Evolutionary conservation across 2,113 vertebrate species (phyloP).

Genomic region (Spea multiplicata): DNA sequence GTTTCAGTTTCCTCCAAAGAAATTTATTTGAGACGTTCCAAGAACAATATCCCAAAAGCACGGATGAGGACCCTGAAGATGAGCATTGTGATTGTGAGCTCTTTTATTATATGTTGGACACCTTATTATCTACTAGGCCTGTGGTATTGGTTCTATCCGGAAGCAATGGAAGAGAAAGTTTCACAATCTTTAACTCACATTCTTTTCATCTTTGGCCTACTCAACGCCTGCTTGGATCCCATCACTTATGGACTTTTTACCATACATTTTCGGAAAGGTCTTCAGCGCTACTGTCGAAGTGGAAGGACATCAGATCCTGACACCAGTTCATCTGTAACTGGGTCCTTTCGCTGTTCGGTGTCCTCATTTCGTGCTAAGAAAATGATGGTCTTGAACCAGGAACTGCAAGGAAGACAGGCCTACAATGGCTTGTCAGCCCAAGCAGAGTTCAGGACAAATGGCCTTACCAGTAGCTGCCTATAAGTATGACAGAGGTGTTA

Average conservation of each 20-base stretch:
- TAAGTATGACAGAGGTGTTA: slow-evolving; percentile 24
- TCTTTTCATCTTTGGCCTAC: slow-evolving; percentile 75
- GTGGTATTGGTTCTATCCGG: slow-evolving; percentile 77
- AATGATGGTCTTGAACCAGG: slow-evolving; percentile 42
- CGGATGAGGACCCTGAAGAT: slow-evolving; percentile 77
- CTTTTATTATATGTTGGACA: slow-evolving; percentile 78
- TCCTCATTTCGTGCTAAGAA: slow-evolving; percentile 59
- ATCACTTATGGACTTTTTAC: slow-evolving; percentile 74
- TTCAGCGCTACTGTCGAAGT: slow-evolving; percentile 56
- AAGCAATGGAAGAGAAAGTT: slow-evolving; percentile 70
- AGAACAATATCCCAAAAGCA: slow-evolving; percentile 77
- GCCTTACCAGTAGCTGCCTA: slow-evolving; percentile 50
- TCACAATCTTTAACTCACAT: slow-evolving; percentile 75
- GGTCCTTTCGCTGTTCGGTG: slow-evolving; percentile 62
- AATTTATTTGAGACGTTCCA: slow-evolving; percentile 70
- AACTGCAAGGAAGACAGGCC: slow-evolving; percentile 16
- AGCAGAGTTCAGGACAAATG: slow-evolving; percentile 2
- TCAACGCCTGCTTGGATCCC: slow-evolving; percentile 71
- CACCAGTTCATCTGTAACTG: slow-evolving; percentile 62
- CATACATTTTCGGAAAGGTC: slow-evolving; percentile 63
- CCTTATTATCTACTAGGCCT: slow-evolving; percentile 76
- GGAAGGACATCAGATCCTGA: slow-evolving; percentile 50
- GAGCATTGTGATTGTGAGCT: slow-evolving; percentile 75
- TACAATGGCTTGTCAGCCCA: not conserved
- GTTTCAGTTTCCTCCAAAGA: slow-evolving; percentile 66